A percentile compares a stretch with the other conserved stretches of the same genome.
Evolutionary conservation across 2,113 vertebrate species (phyloP).

Genomic region (Saguinus midas): DNA sequence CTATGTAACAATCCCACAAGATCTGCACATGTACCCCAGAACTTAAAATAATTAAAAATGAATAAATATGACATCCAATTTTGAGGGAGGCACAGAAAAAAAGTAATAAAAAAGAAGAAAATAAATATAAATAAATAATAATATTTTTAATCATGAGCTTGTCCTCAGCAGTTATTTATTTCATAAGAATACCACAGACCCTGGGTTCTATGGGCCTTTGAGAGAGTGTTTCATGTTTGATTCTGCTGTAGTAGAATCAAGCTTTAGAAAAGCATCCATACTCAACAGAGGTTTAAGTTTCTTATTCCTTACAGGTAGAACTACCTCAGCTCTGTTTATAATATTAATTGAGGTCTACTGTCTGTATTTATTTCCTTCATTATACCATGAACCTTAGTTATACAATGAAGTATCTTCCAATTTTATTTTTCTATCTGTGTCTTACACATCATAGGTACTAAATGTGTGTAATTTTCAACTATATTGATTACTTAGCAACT

Average conservation of each 20-base stretch:
- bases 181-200: neutral
- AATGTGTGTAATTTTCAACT: neutral
- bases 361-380: neutral
- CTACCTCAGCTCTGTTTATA: neutral
- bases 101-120: too few relatives aligned
- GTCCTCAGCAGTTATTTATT: neutral
- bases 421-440: neutral
- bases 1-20: too few relatives aligned
- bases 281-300: neutral
- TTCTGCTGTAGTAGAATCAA: neutral
- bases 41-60: too few relatives aligned
- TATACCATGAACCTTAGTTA: neutral
- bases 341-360: neutral
- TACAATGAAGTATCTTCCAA: neutral
- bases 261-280: neutral
- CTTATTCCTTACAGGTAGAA: neutral
- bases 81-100: too few relatives aligned
- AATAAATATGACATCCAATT: too few relatives aligned
- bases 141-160: neutral
- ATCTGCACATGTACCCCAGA: too few relatives aligned
- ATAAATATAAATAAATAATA: too few relatives aligned
- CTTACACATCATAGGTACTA: neutral
- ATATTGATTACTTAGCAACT: neutral
- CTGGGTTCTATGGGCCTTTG: neutral
- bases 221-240: neutral